These are phyloP conservation scores for Enteromius radiatus DNA, from an alignment of 2,797 vertebrate species.

Conservation along the genomic window DNA sequence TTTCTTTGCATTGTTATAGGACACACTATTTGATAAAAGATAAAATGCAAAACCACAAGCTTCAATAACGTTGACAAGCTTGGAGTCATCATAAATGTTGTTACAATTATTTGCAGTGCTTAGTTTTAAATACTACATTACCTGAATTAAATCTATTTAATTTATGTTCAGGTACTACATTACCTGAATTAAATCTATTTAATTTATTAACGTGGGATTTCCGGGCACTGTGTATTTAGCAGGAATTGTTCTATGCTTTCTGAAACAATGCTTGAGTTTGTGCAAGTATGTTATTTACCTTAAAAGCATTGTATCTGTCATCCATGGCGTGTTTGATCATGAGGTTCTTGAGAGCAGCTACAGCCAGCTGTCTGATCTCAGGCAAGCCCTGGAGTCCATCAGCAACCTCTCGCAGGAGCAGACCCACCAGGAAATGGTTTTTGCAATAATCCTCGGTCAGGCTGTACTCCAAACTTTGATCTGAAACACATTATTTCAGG, in stretches of 20 bases:
- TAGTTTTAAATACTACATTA: neutral
- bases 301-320: constrained; percentile 85
- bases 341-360: constrained; percentile 91
- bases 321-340: constrained; percentile 95
- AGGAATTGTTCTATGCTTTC: neutral
- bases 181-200: neutral
- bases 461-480: constrained; percentile 91
- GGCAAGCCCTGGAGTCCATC: constrained; percentile 87
- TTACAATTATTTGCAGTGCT: neutral
- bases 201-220: neutral
- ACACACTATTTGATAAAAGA: neutral
- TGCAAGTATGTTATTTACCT: constrained; percentile 77
- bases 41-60: constrained; percentile 7
- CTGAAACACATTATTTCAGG: constrained; percentile 71
- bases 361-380: constrained; percentile 88
- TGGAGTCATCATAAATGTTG: neutral
- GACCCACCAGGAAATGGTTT: constrained; percentile 94
- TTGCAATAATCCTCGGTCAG: constrained; percentile 95
- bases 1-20: constrained; percentile 1
- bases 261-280: neutral
- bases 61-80: neutral
- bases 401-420: constrained; percentile 90
- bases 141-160: neutral
- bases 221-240: neutral
- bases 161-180: too few relatives aligned